Evolutionary conservation across 2,888 invertebrate genomes (phyloP).

Genomic region (Tuberolachnus salignus): DNA sequence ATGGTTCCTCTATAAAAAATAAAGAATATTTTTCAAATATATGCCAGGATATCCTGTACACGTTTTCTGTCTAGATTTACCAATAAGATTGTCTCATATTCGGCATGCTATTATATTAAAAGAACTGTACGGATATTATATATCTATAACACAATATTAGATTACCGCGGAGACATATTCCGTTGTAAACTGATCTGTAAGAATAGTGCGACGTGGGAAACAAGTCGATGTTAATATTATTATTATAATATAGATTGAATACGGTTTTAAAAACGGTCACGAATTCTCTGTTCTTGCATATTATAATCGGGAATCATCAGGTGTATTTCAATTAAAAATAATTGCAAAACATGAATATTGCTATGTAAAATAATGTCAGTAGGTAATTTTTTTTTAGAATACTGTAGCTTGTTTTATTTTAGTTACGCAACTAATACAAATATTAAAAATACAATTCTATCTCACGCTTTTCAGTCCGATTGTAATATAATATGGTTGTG

Average conservation of each 20-base stretch:
- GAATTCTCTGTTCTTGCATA: not conserved
- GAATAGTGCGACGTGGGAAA: not conserved
- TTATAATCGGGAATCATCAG: conserved; percentile 32
- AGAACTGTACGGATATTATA: too few species aligned
- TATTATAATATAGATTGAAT: not conserved
- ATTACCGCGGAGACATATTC: conserved; percentile 4
- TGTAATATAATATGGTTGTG: too few species aligned
- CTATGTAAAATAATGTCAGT: too few species aligned
- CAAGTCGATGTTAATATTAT: conserved; percentile 2
- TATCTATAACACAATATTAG: conserved; percentile 4
- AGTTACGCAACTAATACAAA: too few species aligned
- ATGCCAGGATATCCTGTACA: not conserved
- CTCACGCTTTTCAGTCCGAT: too few species aligned
- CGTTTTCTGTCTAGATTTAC: conserved; percentile 13
- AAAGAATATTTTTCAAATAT: not conserved
- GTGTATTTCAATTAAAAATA: not conserved
- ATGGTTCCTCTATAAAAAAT: too few species aligned
- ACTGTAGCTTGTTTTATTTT: too few species aligned
- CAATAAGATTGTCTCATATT: conserved; percentile 17
- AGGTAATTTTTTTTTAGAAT: too few species aligned
- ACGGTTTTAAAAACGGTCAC: not conserved
- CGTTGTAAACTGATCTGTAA: conserved; percentile 19
- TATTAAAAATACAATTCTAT: too few species aligned
- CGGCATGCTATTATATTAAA: conserved; percentile 3
- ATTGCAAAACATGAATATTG: too few species aligned